Base-by-base conservation (phyloP, 1,140 invertebrate species). In the Bombus vancouverensis region DNA sequence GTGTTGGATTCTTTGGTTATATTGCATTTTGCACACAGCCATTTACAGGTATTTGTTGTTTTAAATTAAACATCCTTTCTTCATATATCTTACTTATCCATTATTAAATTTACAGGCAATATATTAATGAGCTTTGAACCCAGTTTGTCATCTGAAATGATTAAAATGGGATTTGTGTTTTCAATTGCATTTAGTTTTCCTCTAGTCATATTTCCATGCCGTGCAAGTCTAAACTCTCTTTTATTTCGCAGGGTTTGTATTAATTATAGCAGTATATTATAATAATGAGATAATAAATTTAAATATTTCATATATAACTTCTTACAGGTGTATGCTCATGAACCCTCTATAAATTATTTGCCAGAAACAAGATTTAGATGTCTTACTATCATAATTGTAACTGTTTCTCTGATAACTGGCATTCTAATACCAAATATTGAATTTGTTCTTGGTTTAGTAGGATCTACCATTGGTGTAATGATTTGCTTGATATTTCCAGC, bases 141-240 rank as follows among this genome's bases (percentile, higher is more conserved):
- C 12, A 97, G 98, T 32, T 95, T 98, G 86, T 96, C 97, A 47
- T 98, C 98, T 88, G 97, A 98, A 95, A 95, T 98, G 47, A 98
- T 99, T 87, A 98, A 99, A 96, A 95, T 99, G 87, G 98, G 98
- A 47, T 99, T 99, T 96, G 97, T 99, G 2, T 95, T 99, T 72
- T 99, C 98, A 1, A 96, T 99, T 65, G 98, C 98, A 34, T 98
- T 99, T 92, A 99, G 98, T 94, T 99, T 99, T 95, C 99, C 99
- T 22, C 96, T 99, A 78, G 98, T 99, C 80, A 98, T 99, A 93
- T 99, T 99, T 95, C 99, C 99, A 18, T 99, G 99, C 94, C 95
- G 99, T 85, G 98, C 98, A 12, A 99, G 98, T 94, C 95, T 99
- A 8, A 98, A 99, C 95, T 99, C 98, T 1, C 96, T 99, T 74